phyloP scores from a whole-genome alignment of 2,888 invertebrate genomes.

The Trichacis sp. region DNA sequence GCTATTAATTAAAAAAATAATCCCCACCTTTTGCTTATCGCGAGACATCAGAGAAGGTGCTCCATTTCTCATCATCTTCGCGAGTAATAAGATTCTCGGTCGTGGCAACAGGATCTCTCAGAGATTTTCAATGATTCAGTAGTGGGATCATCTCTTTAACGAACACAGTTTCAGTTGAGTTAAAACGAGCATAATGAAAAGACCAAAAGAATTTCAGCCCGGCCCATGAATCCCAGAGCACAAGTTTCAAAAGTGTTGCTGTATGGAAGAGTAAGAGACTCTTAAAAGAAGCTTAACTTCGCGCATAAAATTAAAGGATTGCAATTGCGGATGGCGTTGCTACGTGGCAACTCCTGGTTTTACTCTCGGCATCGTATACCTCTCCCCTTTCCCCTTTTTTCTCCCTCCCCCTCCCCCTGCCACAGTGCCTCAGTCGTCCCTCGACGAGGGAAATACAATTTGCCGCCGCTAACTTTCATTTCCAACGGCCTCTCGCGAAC shows the following conservation, averaged over 20 bases:
- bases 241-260: not conserved
- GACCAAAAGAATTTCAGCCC: constrained; percentile 13
- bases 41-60: too few relatives aligned
- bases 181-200: not conserved
- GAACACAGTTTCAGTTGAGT: not conserved
- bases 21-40: too few relatives aligned
- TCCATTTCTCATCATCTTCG: too few relatives aligned
- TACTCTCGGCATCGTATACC: constrained; percentile 30
- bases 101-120: too few relatives aligned
- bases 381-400: too few relatives aligned
- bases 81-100: too few relatives aligned
- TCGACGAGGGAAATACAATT: constrained; percentile 59
- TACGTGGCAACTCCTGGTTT: constrained; percentile 42
- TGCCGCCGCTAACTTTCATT: constrained; percentile 58
- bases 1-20: too few relatives aligned
- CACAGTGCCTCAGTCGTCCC: constrained; percentile 25
- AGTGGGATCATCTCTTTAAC: not conserved
- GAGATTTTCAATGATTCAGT: not conserved
- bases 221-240: constrained; percentile 17
- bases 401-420: constrained; percentile 14
- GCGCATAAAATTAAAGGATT: constrained; percentile 68
- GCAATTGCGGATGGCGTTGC: constrained; percentile 61
- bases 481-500: constrained; percentile 40
- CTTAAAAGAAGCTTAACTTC: constrained; percentile 66
- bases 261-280: constrained; percentile 44